Base-by-base conservation (phyloP, 2,113 vertebrate species). In the Sula dactylatra region DNA sequence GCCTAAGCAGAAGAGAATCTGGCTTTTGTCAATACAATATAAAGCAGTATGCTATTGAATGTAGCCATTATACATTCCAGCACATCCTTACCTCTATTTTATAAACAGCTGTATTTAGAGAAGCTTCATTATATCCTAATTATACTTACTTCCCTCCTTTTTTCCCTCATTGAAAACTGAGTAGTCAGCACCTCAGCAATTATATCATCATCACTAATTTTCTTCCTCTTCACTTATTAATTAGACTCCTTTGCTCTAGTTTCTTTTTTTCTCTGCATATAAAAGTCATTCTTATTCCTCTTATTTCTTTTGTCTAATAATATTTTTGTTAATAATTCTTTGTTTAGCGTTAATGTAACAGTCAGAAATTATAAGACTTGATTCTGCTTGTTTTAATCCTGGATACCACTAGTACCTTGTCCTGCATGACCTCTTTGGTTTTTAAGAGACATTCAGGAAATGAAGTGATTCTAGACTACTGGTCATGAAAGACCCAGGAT, bases 101-200 rank as follows among this genome's bases (percentile, higher is more conserved):
- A 82, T 79, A 88, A 92, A 87, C 80, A 94, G 61, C 54, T 87
- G 49, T 92, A 89, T 87, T 94, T 94, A 94, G 40, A 89, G 44
- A 95, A 90, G 81, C 77, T 87, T 92, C 76, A 91, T 96, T 97
- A 84, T 76, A 91, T 85, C 74, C 58, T 85, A 91, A 94, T 97
- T 89, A 82, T 54, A 72, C 77, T 55, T 78, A 67, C 80, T 94
- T 94, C 47, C 47, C 16, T 3, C 52, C 31, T 1, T 86, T 93
- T 64, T 82, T 36, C 25, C 19, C 47, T 95, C 71, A 90, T 96
- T 90, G 96, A 93, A 94, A 88, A 77, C n/a, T 21, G 32, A 86
- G 40, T 81, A 91, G 80, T 94, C 94, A 85, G 88, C 70, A 94
- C 49, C 73, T 94, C n/a, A 58, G 62, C 29, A 87, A 94, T 96